Conservation (phyloP, 2,888 invertebrate genomes). For the Apocheima hispidaria region DNA sequence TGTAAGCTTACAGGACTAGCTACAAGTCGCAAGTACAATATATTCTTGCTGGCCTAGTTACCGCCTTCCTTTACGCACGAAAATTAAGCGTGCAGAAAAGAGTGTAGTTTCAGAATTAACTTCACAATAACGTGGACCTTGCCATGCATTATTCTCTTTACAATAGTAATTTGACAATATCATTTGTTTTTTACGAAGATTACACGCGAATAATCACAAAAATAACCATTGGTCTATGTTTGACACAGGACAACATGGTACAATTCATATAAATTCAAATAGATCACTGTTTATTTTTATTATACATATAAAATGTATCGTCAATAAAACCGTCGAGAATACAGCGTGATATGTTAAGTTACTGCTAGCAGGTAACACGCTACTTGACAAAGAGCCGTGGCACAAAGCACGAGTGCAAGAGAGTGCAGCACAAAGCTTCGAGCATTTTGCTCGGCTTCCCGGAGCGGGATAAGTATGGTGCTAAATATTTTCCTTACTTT, state of each 20-base stretch:
- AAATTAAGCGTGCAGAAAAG: background rate
- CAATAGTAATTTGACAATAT: too few relatives aligned
- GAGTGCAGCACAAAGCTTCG: too few relatives aligned
- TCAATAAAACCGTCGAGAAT: conserved; percentile 56
- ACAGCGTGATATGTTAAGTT: conserved; percentile 73
- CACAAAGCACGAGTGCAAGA: too few relatives aligned
- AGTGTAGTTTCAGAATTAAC: background rate
- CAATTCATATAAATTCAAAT: conserved; percentile 41
- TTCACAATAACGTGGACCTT: background rate
- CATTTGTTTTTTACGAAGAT: conserved; percentile 45
- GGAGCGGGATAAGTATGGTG: too few relatives aligned
- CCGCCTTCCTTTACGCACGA: background rate
- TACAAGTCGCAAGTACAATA: background rate
- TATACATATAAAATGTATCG: conserved; percentile 53
- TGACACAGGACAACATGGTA: conserved; percentile 65
- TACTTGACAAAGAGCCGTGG: background rate
- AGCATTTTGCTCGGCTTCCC: too few relatives aligned
- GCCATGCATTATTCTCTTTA: too few relatives aligned
- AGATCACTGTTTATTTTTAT: conserved; percentile 44
- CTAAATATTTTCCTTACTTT: too few relatives aligned
- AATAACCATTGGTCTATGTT: conserved; percentile 63
- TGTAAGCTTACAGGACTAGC: background rate
- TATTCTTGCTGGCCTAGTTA: background rate
- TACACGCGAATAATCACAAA: conserved; percentile 50
- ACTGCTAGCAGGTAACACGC: conserved; percentile 51